Base-by-base conservation (phyloP, 2,113 vertebrate species). In the Periophthalmodon schlosseri region DNA sequence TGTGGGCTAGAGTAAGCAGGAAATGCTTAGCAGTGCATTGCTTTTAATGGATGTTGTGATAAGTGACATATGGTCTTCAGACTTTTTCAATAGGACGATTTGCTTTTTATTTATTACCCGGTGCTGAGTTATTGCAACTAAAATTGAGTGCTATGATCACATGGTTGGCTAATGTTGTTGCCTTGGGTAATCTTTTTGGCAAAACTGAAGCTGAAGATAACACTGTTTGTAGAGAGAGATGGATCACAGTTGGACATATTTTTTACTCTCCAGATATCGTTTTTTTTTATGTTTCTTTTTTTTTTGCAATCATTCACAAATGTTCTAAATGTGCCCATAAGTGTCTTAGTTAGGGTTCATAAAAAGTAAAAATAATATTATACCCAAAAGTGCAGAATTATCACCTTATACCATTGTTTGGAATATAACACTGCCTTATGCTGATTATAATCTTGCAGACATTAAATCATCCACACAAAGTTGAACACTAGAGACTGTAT, bases 161-260 rank as follows among this genome's bases (percentile, higher is more conserved):
- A 74, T 66, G 23, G 23, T 68, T 68, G 44, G 39, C 66, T 23
- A 47, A 68, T 68, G 44, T 68, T 44, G 39, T 44, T 44, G 39
- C 39, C 39, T 44, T 68, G 28, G 68, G 50, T 49, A 34, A 67
- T 3, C 39, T 73, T 15, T 52, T 73, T 63, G 13, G 12, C 36
- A 18, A 46, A 56, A 0, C 21, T 77, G 50, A 67, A 23, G 36
- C 50, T 69, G 69, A 71, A 58, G 69, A 68, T 67, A 78, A 74
- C 4, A 33, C 36, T 44, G 44, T 72, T 64, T 65, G 49, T 63
- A 61, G 76, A 75, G 74, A 75, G 68, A 33, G 68, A 34, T 69
- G 52, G 52, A 50, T 23, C 71, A 78, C 73, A 80, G 76, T 76
- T 82, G 68, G 73, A 85, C 71, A 39, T 58, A 73, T 54, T n/a